These are phyloP conservation scores for Cheilosia variabilis DNA, from an alignment of 2,888 invertebrate genomes.

Conservation along the genomic window DNA sequence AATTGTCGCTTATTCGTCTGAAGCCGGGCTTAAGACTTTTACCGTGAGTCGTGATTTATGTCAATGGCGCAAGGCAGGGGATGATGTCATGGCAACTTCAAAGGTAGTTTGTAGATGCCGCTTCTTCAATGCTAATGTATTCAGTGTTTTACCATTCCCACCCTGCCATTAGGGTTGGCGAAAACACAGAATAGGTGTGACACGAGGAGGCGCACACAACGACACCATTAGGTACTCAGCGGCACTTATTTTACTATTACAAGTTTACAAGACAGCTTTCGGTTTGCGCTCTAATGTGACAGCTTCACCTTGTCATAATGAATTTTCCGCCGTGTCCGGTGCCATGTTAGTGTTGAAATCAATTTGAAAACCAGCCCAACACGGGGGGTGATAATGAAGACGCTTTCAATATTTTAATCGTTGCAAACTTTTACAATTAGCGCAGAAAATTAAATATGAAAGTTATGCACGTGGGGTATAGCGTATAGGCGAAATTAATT, in stretches of 20 bases:
- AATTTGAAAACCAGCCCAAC: conserved; percentile 21
- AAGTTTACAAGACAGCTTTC: background rate
- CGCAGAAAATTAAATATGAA: background rate
- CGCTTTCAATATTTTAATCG: conserved; percentile 42
- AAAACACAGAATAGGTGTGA: conserved; percentile 11
- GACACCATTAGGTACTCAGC: conserved; percentile 1
- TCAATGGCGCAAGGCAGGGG: conserved; percentile 53
- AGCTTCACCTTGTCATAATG: conserved; percentile 16
- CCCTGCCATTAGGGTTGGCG: background rate
- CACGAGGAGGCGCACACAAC: conserved; percentile 9
- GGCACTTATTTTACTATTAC: conserved; percentile 15
- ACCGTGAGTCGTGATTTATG: conserved; percentile 72
- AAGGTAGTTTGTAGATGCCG: background rate
- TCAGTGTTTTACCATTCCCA: background rate
- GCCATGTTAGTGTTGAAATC: conserved; percentile 37
- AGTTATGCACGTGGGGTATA: background rate
- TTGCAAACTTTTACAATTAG: conserved; percentile 63
- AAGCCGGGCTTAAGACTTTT: conserved; percentile 58
- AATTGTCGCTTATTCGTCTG: conserved; percentile 66
- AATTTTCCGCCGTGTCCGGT: conserved; percentile 3
- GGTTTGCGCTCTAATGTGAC: background rate
- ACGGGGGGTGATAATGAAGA: background rate
- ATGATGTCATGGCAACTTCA: conserved; percentile 61
- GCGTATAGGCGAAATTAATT: conserved; percentile 39
- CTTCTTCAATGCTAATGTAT: conserved; percentile 6